These are phyloP conservation scores for Chiloscyllium plagiosum DNA, from an alignment of 2,113 vertebrate species.

Conservation along the genomic window DNA sequence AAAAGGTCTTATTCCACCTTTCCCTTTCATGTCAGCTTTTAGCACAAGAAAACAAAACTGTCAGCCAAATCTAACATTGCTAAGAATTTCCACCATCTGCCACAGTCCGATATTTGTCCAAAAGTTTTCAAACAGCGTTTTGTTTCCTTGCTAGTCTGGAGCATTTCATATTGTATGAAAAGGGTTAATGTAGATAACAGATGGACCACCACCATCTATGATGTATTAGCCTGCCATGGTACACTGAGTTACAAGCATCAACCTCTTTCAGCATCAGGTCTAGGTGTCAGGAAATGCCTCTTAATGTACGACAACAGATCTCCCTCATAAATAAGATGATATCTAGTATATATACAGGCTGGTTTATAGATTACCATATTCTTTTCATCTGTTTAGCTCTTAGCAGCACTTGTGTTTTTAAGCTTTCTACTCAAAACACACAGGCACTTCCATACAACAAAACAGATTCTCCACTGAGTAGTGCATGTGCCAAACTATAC, in stretches of 20 bases:
- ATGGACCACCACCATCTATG: constrained; percentile 18
- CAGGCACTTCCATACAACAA: constrained; percentile 12
- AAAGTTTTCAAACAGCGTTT: constrained; percentile 21
- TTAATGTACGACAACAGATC: not conserved
- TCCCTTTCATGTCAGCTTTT: constrained; percentile 13
- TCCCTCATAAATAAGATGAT: not conserved
- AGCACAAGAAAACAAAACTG: constrained; percentile 4
- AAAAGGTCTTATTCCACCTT: not conserved
- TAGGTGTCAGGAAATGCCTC: not conserved
- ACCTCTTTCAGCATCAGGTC: not conserved
- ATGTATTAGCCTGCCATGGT: not conserved
- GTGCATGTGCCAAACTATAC: not conserved
- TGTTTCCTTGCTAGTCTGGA: constrained; percentile 29
- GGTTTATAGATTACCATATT: not conserved
- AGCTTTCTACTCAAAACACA: not conserved
- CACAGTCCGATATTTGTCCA: not conserved
- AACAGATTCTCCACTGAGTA: not conserved
- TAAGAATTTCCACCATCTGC: constrained; percentile 26
- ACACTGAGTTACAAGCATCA: not conserved
- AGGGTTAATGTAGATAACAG: constrained; percentile 33
- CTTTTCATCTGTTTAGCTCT: constrained; percentile 6
- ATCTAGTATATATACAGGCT: not conserved
- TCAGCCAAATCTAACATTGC: constrained; percentile 14
- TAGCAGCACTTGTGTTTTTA: not conserved
- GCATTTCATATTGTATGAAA: constrained; percentile 21